A percentile compares a stretch with the other conserved stretches of the same genome.
These are phyloP conservation scores for Manis pentadactyla DNA, from an alignment of 2,797 vertebrate species.

Conservation along the genomic window DNA sequence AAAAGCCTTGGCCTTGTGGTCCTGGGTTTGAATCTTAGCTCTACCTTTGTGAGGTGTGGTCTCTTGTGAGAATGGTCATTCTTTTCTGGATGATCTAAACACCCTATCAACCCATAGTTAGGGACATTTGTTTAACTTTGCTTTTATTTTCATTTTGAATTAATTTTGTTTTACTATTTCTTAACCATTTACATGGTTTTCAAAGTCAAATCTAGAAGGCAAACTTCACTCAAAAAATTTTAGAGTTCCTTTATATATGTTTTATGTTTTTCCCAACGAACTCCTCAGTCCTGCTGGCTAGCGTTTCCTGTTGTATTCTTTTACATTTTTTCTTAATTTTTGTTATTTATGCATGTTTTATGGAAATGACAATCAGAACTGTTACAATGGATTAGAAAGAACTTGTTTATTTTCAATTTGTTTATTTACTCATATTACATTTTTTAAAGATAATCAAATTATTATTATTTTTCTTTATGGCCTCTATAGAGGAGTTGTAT, in stretches of 20 bases:
- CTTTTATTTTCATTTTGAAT: neutral
- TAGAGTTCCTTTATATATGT: neutral
- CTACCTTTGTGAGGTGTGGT: neutral
- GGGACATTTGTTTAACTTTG: neutral
- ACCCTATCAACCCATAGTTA: neutral
- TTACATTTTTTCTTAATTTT: neutral
- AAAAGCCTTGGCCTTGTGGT: neutral
- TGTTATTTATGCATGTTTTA: neutral
- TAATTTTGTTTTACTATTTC: neutral
- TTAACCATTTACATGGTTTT: neutral
- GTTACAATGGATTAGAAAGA: neutral
- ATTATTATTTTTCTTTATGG: neutral
- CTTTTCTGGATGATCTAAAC: neutral
- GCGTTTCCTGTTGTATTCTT: neutral
- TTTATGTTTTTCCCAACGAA: neutral
- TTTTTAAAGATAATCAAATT: neutral
- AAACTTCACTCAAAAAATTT: neutral
- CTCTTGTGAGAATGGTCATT: neutral
- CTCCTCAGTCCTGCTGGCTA: neutral
- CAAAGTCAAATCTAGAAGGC: neutral
- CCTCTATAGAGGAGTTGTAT: neutral
- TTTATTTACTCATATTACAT: neutral
- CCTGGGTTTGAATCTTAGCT: neutral
- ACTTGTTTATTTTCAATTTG: neutral
- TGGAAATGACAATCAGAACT: neutral